phyloP scores from a whole-genome alignment of 2,797 vertebrate genomes.

The Arnoldichthys spilopterus region DNA sequence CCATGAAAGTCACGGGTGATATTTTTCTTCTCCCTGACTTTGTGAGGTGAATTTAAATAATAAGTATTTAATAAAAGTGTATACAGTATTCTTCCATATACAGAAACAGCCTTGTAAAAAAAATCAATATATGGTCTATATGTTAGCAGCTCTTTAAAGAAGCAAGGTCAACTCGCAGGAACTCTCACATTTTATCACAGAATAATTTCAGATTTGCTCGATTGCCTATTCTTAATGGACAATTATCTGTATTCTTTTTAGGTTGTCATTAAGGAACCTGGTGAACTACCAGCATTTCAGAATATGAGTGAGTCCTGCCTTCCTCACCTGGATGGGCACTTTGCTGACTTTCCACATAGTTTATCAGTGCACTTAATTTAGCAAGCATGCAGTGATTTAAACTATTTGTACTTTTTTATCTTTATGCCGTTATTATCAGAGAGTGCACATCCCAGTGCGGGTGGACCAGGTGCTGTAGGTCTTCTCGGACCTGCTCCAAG shows the following conservation, averaged over 20 bases:
- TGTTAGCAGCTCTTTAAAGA: too few relatives aligned
- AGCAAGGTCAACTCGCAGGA: too few relatives aligned
- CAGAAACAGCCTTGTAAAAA: too few relatives aligned
- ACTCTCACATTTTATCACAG: not conserved
- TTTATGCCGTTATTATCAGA: slow-evolving; percentile 55
- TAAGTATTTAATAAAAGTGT: too few relatives aligned
- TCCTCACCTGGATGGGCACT: not conserved
- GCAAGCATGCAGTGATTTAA: not conserved
- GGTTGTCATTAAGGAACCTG: slow-evolving; percentile 79
- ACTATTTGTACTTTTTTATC: not conserved
- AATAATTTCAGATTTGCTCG: not conserved
- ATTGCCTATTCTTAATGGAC: not conserved
- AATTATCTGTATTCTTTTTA: slow-evolving; percentile 47
- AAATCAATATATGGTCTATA: too few relatives aligned
- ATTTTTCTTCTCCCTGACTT: too few relatives aligned
- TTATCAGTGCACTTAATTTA: not conserved
- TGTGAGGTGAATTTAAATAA: too few relatives aligned
- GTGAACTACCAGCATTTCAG: slow-evolving; percentile 73
- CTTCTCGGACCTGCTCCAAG: slow-evolving; percentile 55
- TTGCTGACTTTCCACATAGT: not conserved
- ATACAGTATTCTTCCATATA: too few relatives aligned
- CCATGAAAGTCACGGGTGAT: too few relatives aligned
- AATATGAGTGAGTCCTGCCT: slow-evolving; percentile 74
- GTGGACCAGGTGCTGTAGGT: slow-evolving; percentile 45
- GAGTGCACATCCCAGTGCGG: slow-evolving; percentile 67